Percentiles rank a stretch among this genome's conserved stretches.
These are phyloP conservation scores for Rhincodon typus DNA, from an alignment of 2,797 vertebrate genomes.

Conservation along the genomic window DNA sequence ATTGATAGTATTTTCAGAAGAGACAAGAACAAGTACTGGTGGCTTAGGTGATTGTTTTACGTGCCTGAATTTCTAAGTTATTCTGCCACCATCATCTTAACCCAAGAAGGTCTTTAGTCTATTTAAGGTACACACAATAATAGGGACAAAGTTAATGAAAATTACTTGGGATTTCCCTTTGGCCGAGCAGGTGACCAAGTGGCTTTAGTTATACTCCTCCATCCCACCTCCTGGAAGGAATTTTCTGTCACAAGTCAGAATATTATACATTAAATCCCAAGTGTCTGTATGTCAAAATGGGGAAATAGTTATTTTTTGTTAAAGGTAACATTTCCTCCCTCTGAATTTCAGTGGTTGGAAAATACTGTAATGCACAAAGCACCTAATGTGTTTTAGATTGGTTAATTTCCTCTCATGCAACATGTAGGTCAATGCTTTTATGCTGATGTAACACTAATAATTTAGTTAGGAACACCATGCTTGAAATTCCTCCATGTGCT, in stretches of 20 bases:
- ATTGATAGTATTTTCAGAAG: not conserved
- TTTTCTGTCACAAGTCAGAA: not conserved
- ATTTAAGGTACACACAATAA: not conserved
- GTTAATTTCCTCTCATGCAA: not conserved
- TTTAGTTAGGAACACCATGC: not conserved
- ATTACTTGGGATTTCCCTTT: not conserved
- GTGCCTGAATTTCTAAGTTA: not conserved
- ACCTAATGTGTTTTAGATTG: not conserved
- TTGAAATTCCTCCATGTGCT: conserved; percentile 6
- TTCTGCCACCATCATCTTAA: not conserved
- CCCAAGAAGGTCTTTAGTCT: not conserved
- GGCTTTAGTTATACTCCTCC: not conserved
- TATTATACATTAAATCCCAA: not conserved
- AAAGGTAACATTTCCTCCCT: conserved; percentile 21
- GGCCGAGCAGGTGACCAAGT: not conserved
- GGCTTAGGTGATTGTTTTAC: not conserved
- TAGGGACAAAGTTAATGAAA: not conserved
- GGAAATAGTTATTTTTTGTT: conserved; percentile 23
- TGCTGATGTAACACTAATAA: not conserved
- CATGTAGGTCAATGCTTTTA: not conserved
- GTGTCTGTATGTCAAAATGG: not conserved
- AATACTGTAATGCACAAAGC: not conserved
- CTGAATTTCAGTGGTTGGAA: conserved; percentile 16
- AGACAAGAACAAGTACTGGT: not conserved
- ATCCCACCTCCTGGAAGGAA: not conserved